Percentiles rank a stretch among this genome's conserved stretches.
Evolutionary conservation across 1,140 invertebrate species (phyloP).

Genomic region (Bombyx mandarina): DNA sequence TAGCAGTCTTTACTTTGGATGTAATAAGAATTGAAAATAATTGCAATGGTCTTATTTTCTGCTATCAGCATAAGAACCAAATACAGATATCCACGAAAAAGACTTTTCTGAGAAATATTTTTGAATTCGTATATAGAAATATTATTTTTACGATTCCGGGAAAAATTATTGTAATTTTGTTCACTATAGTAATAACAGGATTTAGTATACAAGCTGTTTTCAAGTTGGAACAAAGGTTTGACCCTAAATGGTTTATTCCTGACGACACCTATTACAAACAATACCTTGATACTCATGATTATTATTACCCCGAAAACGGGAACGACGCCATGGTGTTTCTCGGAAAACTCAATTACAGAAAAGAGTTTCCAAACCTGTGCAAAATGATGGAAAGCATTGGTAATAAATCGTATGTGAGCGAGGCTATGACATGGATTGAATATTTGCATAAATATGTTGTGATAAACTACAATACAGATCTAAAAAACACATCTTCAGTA

Average conservation of each 20-base stretch:
- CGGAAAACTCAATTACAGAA: slow-evolving; percentile 76
- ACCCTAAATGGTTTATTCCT: slow-evolving; percentile 84
- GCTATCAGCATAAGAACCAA: slow-evolving; percentile 75
- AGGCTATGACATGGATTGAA: slow-evolving; percentile 75
- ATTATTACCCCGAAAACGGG: slow-evolving; percentile 77
- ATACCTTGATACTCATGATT: slow-evolving; percentile 70
- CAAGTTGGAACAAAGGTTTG: slow-evolving; percentile 81
- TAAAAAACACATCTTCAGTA: slow-evolving; percentile 59
- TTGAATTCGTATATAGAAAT: slow-evolving; percentile 73
- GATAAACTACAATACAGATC: slow-evolving; percentile 61
- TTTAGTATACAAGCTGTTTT: slow-evolving; percentile 75
- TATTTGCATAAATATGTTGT: slow-evolving; percentile 75
- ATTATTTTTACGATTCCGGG: slow-evolving; percentile 73
- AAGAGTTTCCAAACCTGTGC: slow-evolving; percentile 75
- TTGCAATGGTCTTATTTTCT: slow-evolving; percentile 78
- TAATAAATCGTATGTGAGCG: slow-evolving; percentile 71
- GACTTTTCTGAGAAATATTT: slow-evolving; percentile 64
- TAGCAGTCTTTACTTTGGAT: slow-evolving; percentile 82
- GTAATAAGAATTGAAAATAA: slow-evolving; percentile 74
- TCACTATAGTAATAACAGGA: slow-evolving; percentile 72
- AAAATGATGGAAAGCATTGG: slow-evolving; percentile 69
- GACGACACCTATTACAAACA: slow-evolving; percentile 78
- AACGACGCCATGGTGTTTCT: slow-evolving; percentile 77
- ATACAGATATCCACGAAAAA: slow-evolving; percentile 45
- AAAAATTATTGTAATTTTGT: slow-evolving; percentile 74